phyloP scores from a whole-genome alignment of 1,140 invertebrate genomes.

The Heliconius hermathena region DNA sequence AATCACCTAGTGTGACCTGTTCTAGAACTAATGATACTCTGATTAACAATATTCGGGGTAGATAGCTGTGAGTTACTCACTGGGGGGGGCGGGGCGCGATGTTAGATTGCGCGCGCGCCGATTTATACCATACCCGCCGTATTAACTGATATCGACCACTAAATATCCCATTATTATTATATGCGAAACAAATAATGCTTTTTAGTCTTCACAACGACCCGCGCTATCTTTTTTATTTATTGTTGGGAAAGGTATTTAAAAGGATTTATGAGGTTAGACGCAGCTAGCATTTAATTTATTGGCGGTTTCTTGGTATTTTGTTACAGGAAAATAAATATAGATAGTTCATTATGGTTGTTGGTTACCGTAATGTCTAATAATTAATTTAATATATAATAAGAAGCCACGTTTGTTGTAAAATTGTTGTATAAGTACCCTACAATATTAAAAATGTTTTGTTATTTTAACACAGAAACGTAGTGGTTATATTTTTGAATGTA shows the following conservation, averaged over 20 bases:
- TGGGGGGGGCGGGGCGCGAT: conserved; percentile 64
- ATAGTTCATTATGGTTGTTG: not conserved
- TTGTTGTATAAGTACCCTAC: not conserved
- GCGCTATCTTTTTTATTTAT: conserved; percentile 66
- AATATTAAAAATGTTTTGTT: too few relatives aligned
- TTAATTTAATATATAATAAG: not conserved
- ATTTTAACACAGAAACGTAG: too few relatives aligned
- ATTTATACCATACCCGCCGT: conserved; percentile 73
- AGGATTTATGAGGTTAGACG: conserved; percentile 47
- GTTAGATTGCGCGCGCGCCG: conserved; percentile 68
- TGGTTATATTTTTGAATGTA: too few relatives aligned
- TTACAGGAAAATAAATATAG: conserved; percentile 27
- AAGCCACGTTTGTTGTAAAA: not conserved
- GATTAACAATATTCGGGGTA: conserved; percentile 80
- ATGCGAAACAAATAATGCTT: conserved; percentile 77
- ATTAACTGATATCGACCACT: conserved; percentile 77
- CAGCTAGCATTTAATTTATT: conserved; percentile 30
- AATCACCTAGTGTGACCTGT: conserved; percentile 49
- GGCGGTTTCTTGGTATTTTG: conserved; percentile 26
- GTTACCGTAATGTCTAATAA: not conserved
- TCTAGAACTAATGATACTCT: conserved; percentile 74
- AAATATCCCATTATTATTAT: conserved; percentile 80
- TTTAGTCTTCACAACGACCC: conserved; percentile 48
- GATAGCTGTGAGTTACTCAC: conserved; percentile 76
- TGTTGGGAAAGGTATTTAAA: conserved; percentile 64